These are phyloP conservation scores for Drosophila tropicalis DNA, from an alignment of 1,140 invertebrate species.

Conservation along the genomic window DNA sequence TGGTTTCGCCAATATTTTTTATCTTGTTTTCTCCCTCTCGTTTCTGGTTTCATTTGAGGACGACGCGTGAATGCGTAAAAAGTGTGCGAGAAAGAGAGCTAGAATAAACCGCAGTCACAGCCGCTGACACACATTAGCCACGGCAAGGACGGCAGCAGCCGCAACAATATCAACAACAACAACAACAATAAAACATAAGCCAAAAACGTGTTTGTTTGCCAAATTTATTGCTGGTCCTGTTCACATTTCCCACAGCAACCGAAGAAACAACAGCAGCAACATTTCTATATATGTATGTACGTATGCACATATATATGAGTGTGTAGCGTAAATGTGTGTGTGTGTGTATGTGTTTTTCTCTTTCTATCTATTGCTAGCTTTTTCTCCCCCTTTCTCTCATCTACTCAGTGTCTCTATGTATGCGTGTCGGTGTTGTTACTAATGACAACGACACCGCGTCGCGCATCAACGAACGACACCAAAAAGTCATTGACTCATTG, in stretches of 20 bases:
- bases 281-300: neutral
- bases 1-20: conserved; percentile 61
- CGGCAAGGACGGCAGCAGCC: conserved; percentile 62
- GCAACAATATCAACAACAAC: conserved; percentile 36
- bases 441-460: conserved; percentile 75
- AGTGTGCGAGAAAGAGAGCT: conserved; percentile 25
- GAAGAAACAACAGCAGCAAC: conserved; percentile 45
- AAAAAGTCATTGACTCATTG: conserved; percentile 81
- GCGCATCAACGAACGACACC: conserved; percentile 78
- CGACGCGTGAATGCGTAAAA: conserved; percentile 77
- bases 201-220: conserved; percentile 75
- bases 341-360: conserved; percentile 26
- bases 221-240: conserved; percentile 67
- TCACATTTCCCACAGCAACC: conserved; percentile 61
- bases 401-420: conserved; percentile 21
- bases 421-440: conserved; percentile 67
- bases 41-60: neutral
- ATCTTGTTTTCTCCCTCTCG: conserved; percentile 8
- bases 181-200: conserved; percentile 60
- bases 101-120: conserved; percentile 35
- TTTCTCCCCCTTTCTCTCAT: neutral
- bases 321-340: conserved; percentile 14
- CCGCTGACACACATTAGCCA: conserved; percentile 73
- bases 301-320: conserved; percentile 18
- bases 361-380: conserved; percentile 16